Base-by-base conservation (phyloP, 2,113 vertebrate species). In the Trematomus loennbergii region DNA sequence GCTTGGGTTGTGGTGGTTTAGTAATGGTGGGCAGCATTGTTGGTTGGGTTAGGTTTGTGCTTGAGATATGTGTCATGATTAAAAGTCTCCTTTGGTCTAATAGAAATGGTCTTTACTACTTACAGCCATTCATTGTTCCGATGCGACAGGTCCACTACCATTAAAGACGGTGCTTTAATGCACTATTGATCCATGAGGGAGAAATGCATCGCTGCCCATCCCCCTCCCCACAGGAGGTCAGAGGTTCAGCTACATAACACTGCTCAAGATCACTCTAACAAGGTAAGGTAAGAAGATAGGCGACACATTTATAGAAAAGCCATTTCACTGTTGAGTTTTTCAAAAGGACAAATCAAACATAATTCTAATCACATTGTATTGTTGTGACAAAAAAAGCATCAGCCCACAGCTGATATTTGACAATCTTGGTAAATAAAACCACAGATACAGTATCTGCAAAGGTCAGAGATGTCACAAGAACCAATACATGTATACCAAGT, bases 1-100 rank as follows among this genome's bases (percentile, higher is more conserved):
- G 36, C 36, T 40, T 40, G 72, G 68, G 84, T 74, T 63, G 73
- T 40, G 48, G 82, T 5, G 36, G 78, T 36, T 75, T 66, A n/a
- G 49, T 20, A n/a, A 36, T 11, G 20, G 45, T 16, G 65, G 25
- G 25, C 18, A 10, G n/a, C 40, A 18, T 69, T n/a, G 33, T 17
- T 57, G 45, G 18, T 12, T 66, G 59, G 9, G 17, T 54, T 49
- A n/a, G 29, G 71, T 33, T 63, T 60, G 16, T 29, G 59, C 15
- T 9, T 12, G 55, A 84, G 33, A 54, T 13, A 29, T 45, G 17
- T n/a, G 12, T 46, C 62, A 15, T 12, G 40, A 65, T 54, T 36
- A 4, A 12, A 25, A 53, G 10, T 67, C 9, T 45, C 4, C 1
- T 67, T 72, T 75, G 33, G 18, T 64, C 22, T 8, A 15, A 16